A percentile compares a stretch with the other conserved stretches of the same genome.
Evolutionary conservation across 2,797 vertebrate genomes (phyloP).

Genomic region (Cygnus olor): DNA sequence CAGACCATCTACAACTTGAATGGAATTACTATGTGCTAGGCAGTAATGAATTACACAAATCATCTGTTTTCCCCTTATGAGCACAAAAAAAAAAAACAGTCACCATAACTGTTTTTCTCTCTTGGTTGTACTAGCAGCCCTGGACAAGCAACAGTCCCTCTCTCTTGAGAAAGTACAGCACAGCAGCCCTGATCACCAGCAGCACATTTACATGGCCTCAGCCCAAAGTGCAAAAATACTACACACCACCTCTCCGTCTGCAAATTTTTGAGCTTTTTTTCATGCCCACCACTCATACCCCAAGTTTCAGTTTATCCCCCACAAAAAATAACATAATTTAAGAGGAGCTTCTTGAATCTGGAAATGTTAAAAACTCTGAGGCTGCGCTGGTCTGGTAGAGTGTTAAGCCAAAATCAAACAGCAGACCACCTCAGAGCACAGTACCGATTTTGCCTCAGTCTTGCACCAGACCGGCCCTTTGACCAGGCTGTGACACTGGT

Average conservation of each 20-base stretch:
- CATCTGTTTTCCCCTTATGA: conserved; percentile 5
- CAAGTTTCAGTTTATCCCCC: not conserved
- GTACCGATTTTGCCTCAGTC: not conserved
- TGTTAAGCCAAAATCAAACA: not conserved
- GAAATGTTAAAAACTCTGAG: not conserved
- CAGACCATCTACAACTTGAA: not conserved
- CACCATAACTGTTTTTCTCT: not conserved
- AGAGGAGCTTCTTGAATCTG: not conserved
- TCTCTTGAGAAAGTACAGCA: not conserved
- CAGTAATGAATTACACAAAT: conserved; percentile 23
- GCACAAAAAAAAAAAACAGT: not conserved
- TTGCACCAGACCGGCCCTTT: not conserved
- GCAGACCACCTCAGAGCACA: not conserved
- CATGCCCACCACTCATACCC: not conserved
- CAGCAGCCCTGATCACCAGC: not conserved
- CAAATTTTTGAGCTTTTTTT: not conserved
- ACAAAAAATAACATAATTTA: not conserved
- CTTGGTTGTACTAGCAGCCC: not conserved
- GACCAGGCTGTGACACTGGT: accelerated
- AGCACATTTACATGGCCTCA: not conserved
- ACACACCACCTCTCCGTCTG: not conserved
- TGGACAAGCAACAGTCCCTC: not conserved
- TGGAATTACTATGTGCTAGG: not conserved
- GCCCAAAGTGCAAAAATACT: not conserved
- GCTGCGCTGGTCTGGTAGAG: not conserved